These are phyloP conservation scores for Epizoanthus scotinus DNA, from an alignment of 92 coral and sea anemone species.

Conservation along the genomic window DNA sequence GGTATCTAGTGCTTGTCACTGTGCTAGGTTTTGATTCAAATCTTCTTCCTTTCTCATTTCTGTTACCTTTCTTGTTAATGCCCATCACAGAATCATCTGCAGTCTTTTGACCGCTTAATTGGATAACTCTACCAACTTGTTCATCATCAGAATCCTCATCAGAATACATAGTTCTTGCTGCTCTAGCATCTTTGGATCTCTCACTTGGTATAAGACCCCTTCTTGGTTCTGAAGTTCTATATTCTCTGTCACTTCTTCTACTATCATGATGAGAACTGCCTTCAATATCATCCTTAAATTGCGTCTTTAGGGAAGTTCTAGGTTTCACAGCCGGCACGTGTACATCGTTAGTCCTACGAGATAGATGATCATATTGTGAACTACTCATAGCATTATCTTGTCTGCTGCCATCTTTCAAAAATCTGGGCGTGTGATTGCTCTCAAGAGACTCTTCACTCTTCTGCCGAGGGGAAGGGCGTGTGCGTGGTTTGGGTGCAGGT, in stretches of 20 bases:
- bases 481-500: conserved; percentile 38
- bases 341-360: neutral
- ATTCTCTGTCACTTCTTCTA: neutral
- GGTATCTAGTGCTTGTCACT: neutral
- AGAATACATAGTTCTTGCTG: neutral
- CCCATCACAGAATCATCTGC: neutral
- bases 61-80: neutral
- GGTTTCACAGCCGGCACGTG: neutral
- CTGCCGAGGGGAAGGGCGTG: neutral
- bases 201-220: neutral
- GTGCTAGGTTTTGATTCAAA: neutral
- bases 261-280: no score
- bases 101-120: neutral
- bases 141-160: conserved; percentile 40
- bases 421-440: neutral
- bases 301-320: conserved; percentile 29
- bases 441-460: neutral
- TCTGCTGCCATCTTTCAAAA: no score
- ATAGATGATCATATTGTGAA: no score
- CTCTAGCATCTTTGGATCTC: neutral
- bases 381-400: no score
- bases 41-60: neutral
- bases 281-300: neutral
- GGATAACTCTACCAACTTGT: conserved; percentile 24
- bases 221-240: neutral